A percentile compares a stretch with the other conserved stretches of the same genome.
Conservation (phyloP, 2,888 invertebrate species). For the Zaprionus obscuricornis region DNA sequence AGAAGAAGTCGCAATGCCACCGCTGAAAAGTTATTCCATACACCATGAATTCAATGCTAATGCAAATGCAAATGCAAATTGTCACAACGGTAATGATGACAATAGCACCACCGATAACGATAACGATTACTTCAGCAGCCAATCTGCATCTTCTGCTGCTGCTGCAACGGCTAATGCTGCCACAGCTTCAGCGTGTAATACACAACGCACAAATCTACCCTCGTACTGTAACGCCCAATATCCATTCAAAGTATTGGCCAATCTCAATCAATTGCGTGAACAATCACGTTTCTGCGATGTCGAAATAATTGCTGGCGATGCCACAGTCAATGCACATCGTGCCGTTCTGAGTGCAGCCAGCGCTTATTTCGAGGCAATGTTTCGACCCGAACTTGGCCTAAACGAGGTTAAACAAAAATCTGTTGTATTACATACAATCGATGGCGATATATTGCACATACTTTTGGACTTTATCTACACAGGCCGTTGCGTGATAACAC, state of each 20-base stretch:
- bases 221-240: constrained; percentile 81
- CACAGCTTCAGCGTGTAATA: too few relatives aligned
- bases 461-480: constrained; percentile 95
- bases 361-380: constrained; percentile 97
- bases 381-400: constrained; percentile 89
- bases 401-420: constrained; percentile 91
- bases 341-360: constrained; percentile 94
- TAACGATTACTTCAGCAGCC: constrained; percentile 57
- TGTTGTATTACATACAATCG: constrained; percentile 91
- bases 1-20: constrained; percentile 76
- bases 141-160: constrained; percentile 52
- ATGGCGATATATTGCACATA: constrained; percentile 89
- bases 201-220: constrained; percentile 73
- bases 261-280: constrained; percentile 89
- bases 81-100: constrained; percentile 69
- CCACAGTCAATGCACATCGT: constrained; percentile 91
- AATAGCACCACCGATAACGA: constrained; percentile 69
- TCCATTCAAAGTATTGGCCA: constrained; percentile 84
- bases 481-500: constrained; percentile 85
- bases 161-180: constrained; percentile 59
- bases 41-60: constrained; percentile 82
- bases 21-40: constrained; percentile 82
- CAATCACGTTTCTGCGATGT: constrained; percentile 93
- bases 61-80: constrained; percentile 71
- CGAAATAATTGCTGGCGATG: constrained; percentile 89